These are phyloP conservation scores for Druceiella hillmani DNA, from an alignment of 2,888 invertebrate species.

Conservation along the genomic window DNA sequence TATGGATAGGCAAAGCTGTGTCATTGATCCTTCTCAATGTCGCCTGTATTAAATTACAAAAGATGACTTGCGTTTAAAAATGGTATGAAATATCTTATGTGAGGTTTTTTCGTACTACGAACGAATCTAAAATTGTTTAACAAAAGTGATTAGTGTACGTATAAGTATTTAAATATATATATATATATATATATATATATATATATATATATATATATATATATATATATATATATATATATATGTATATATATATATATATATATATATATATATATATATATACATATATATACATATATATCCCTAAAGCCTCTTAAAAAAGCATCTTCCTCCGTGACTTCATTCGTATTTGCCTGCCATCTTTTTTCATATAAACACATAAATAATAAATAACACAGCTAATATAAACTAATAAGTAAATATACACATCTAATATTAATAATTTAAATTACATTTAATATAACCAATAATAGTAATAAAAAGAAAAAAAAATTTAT, in stretches of 20 bases:
- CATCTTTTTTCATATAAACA: too few relatives aligned
- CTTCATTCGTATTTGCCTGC: too few relatives aligned
- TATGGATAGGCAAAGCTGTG: too few relatives aligned
- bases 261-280: conserved; percentile 1
- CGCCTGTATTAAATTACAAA: neutral
- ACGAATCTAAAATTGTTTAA: neutral
- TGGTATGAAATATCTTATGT: neutral
- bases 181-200: conserved; percentile 1
- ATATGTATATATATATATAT: conserved; percentile 1
- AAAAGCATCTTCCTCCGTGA: too few relatives aligned
- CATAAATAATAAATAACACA: too few relatives aligned
- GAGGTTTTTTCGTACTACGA: neutral
- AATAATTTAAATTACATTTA: too few relatives aligned
- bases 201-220: conserved; percentile 1
- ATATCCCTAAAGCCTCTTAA: neutral
- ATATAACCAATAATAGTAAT: too few relatives aligned
- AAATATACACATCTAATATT: too few relatives aligned
- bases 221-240: conserved; percentile 1
- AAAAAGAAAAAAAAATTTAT: too few relatives aligned
- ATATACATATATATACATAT: conserved; percentile 1
- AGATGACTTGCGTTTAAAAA: neutral
- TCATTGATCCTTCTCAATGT: neutral
- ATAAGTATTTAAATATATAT: neutral
- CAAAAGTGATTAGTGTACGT: neutral
- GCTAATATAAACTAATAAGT: too few relatives aligned